Percentiles rank a stretch among this genome's conserved stretches.
These are phyloP conservation scores for Chrysomela aeneicollis DNA, from an alignment of 2,888 invertebrate genomes.

Conservation along the genomic window DNA sequence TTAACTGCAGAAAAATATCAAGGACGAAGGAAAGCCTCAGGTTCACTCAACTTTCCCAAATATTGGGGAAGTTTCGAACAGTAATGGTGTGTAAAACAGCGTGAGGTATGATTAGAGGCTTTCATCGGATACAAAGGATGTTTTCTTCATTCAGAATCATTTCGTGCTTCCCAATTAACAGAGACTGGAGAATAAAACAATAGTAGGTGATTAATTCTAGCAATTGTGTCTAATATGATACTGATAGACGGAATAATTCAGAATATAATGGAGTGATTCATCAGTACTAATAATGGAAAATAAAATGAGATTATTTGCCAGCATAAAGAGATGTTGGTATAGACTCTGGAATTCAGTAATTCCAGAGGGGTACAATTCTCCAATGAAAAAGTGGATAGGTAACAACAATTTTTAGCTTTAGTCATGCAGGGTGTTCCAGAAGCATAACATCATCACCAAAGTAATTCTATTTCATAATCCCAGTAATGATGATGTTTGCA, in stretches of 20 bases:
- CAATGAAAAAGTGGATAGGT: no score
- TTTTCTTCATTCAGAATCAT: slow-evolving; percentile 8
- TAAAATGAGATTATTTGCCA: background rate
- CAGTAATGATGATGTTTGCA: no score
- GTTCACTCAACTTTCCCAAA: slow-evolving; percentile 24
- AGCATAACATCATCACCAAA: no score
- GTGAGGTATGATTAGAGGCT: slow-evolving; percentile 25
- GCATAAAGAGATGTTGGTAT: no score
- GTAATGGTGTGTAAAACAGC: slow-evolving; percentile 28
- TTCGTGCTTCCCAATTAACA: slow-evolving; percentile 7
- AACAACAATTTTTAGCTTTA: no score
- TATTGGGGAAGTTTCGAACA: slow-evolving; percentile 24
- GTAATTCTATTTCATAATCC: no score
- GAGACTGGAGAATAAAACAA: background rate
- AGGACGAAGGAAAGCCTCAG: slow-evolving; percentile 12
- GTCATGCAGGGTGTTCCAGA: no score
- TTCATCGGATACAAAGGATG: slow-evolving; percentile 8
- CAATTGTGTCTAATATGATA: background rate
- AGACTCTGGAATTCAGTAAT: no score
- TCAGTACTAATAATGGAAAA: background rate
- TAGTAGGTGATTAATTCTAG: background rate
- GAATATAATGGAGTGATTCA: background rate
- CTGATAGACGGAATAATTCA: background rate
- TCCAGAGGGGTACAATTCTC: no score
- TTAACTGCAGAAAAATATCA: slow-evolving; percentile 15